Evolutionary conservation across 2,797 vertebrate genomes (phyloP).

Genomic region (Antrozous pallidus): DNA sequence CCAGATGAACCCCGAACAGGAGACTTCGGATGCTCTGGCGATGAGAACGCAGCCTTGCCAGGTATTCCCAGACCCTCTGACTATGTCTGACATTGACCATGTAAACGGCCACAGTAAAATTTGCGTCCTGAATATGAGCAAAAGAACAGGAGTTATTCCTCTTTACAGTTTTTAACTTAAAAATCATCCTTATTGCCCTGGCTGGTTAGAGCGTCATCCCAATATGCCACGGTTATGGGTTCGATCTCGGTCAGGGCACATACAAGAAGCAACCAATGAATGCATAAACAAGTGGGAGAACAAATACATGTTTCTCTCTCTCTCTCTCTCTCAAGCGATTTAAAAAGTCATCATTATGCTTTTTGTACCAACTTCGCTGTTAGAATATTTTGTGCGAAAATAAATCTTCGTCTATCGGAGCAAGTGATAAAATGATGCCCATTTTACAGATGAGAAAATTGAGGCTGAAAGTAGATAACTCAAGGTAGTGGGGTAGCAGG

Average conservation of each 20-base stretch:
- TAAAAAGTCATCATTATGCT: background rate
- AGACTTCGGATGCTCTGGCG: constrained; percentile 90
- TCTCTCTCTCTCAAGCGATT: background rate
- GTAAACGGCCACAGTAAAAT: constrained; percentile 88
- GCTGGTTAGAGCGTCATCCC: background rate
- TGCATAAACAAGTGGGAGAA: background rate
- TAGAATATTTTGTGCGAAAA: background rate
- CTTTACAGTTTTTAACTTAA: background rate
- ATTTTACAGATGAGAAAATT: background rate
- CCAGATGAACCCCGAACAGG: constrained; percentile 90
- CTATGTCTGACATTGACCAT: constrained; percentile 57
- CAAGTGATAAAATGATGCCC: background rate
- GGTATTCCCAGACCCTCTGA: constrained; percentile 83
- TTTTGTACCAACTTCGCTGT: background rate
- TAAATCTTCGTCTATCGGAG: background rate
- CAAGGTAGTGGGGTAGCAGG: background rate
- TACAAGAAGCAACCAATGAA: background rate
- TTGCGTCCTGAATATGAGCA: constrained; percentile 85
- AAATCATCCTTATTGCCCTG: background rate
- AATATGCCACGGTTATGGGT: background rate
- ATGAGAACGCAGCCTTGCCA: constrained; percentile 91
- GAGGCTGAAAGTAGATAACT: background rate
- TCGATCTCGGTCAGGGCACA: background rate
- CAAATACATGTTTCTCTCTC: background rate
- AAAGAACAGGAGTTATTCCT: background rate